Percentiles rank a stretch among this genome's conserved stretches.
Conservation (phyloP, 2,797 vertebrate species). For the Podargus strigoides region DNA sequence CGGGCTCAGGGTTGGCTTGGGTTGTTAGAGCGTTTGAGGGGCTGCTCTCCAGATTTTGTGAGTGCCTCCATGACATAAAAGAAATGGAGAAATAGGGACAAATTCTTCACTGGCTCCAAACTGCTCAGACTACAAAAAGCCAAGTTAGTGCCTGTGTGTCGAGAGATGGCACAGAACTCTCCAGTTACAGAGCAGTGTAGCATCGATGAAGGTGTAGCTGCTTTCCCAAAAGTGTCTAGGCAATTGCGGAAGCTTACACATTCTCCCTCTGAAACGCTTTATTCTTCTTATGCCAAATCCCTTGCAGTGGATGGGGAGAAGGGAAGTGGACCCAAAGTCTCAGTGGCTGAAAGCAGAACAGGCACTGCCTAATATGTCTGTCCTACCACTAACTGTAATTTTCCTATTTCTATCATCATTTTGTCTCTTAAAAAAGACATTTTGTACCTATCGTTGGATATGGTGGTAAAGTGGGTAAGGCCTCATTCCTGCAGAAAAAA, state of each 20-base stretch:
- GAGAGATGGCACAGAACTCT: accelerated
- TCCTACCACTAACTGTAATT: not conserved
- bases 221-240: not conserved
- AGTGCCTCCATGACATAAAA: no score
- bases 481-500: accelerated
- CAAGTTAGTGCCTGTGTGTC: accelerated
- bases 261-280: not conserved
- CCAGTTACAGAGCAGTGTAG: not conserved
- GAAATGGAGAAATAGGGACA: not conserved
- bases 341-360: not conserved
- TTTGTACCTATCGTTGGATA: not conserved
- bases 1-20: no score
- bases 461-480: not conserved
- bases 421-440: not conserved
- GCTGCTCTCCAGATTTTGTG: no score
- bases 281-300: not conserved
- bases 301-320: not conserved
- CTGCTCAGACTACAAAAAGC: not conserved
- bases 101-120: not conserved
- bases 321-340: not conserved
- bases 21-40: no score
- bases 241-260: not conserved
- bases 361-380: not conserved
- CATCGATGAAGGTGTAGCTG: not conserved
- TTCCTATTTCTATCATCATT: not conserved